Evolutionary conservation across 2,888 invertebrate species (phyloP).

Genomic region (Scaptomyza polygonia): DNA sequence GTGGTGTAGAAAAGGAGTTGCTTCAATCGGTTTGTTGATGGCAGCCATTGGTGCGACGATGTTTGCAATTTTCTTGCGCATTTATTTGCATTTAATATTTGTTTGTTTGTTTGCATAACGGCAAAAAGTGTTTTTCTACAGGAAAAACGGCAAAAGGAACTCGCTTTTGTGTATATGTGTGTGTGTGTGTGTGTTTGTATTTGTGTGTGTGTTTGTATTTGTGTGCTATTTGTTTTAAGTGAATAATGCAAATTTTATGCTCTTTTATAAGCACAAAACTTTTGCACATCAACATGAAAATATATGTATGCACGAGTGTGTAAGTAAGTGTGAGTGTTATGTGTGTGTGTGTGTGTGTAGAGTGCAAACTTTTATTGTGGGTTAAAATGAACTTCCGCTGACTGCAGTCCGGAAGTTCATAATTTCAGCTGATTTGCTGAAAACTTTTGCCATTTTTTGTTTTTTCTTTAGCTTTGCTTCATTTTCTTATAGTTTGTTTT

Average conservation of each 20-base stretch:
- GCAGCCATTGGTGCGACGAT: conserved; percentile 43
- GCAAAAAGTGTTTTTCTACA: conserved; percentile 64
- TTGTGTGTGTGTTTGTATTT: conserved; percentile 12
- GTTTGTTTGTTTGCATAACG: conserved; percentile 69
- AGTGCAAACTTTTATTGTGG: conserved; percentile 80
- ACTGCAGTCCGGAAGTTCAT: conserved; percentile 77
- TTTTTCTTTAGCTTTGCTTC: no score
- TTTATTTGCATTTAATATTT: conserved; percentile 79
- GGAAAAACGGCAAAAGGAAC: conserved; percentile 61
- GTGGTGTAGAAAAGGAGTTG: neutral
- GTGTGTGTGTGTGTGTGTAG: conserved; percentile 33
- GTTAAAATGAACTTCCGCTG: conserved; percentile 79
- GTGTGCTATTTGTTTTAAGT: conserved; percentile 75
- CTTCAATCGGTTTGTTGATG: conserved; percentile 32
- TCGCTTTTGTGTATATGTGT: no score
- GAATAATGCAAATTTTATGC: conserved; percentile 80
- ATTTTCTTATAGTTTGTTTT: no score
- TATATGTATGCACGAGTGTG: conserved; percentile 29
- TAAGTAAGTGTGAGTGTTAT: conserved; percentile 21
- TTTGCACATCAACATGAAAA: conserved; percentile 77
- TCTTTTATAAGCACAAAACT: conserved; percentile 75
- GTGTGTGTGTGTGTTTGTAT: neutral
- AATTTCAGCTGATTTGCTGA: conserved; percentile 78
- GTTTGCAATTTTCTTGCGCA: conserved; percentile 69
- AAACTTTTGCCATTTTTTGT: conserved; percentile 67